A percentile compares a stretch with the other conserved stretches of the same genome.
phyloP scores from a whole-genome alignment of 2,797 vertebrate genomes.

The Chaunax sp. region DNA sequence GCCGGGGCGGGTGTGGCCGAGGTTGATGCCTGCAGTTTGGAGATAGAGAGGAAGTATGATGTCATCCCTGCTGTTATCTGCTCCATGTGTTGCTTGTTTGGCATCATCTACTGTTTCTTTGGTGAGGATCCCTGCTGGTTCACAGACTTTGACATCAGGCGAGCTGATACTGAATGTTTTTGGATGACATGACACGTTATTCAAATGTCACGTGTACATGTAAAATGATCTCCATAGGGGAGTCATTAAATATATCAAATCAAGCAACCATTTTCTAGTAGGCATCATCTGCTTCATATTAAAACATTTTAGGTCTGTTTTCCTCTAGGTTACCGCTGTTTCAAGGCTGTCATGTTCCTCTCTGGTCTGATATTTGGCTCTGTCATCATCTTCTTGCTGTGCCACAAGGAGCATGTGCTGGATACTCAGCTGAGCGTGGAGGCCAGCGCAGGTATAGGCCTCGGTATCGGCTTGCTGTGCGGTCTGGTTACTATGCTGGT shows the following conservation, averaged over 20 bases:
- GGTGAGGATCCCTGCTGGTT: slow-evolving; percentile 78
- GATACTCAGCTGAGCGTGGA: slow-evolving; percentile 91
- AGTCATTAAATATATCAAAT: slow-evolving; percentile 4
- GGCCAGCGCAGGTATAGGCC: slow-evolving; percentile 89
- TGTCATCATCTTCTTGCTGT: slow-evolving; percentile 89
- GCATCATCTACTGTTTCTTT: slow-evolving; percentile 92
- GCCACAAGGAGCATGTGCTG: slow-evolving; percentile 90
- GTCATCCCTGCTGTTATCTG: slow-evolving; percentile 87
- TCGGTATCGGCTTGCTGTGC: slow-evolving; percentile 90
- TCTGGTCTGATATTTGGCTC: slow-evolving; percentile 91
- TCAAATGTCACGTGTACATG: no score
- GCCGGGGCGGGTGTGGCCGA: slow-evolving; percentile 67
- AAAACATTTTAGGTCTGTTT: slow-evolving; percentile 7
- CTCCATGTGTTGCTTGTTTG: slow-evolving; percentile 91
- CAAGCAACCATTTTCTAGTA: not conserved
- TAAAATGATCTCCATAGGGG: no score
- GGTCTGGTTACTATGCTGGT: slow-evolving; percentile 93
- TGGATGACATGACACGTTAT: no score
- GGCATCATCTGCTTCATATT: not conserved
- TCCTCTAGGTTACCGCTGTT: slow-evolving; percentile 88
- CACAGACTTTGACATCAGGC: not conserved
- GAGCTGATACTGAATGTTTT: not conserved
- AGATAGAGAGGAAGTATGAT: slow-evolving; percentile 84
- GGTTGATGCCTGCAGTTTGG: slow-evolving; percentile 82
- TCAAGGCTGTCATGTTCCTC: slow-evolving; percentile 94